These are phyloP conservation scores for Grus americana DNA, from an alignment of 2,113 vertebrate genomes.

Conservation along the genomic window DNA sequence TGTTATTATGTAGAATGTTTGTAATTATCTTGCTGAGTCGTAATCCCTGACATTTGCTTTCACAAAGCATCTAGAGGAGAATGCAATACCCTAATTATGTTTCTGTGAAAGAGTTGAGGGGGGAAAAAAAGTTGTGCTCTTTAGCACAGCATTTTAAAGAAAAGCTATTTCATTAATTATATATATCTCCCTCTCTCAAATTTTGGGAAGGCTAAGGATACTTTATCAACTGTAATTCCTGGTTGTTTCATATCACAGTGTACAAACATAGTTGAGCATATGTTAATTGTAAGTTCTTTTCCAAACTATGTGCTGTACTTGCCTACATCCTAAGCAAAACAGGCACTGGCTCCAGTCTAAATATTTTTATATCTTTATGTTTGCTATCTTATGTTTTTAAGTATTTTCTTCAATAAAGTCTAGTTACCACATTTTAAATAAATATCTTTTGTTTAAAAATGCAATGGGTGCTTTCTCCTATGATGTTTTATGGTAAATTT, in stretches of 20 bases:
- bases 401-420: not conserved
- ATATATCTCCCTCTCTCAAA: not conserved
- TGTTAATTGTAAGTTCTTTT: not conserved
- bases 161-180: not conserved
- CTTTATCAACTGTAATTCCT: not conserved
- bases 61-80: slow-evolving; percentile 18
- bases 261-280: not conserved
- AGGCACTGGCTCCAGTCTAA: not conserved
- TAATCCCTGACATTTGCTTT: slow-evolving; percentile 48
- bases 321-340: not conserved
- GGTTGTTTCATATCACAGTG: not conserved
- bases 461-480: not conserved
- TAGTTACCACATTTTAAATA: not conserved
- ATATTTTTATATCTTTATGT: not conserved
- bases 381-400: not conserved
- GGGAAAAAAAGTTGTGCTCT: not conserved
- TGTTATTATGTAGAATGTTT: slow-evolving; percentile 19
- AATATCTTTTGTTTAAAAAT: not conserved
- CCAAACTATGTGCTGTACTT: not conserved
- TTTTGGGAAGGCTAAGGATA: not conserved
- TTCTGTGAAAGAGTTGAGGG: not conserved
- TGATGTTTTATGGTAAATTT: not conserved
- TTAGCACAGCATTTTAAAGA: not conserved
- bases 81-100: slow-evolving; percentile 31
- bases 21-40: slow-evolving; percentile 27